Evolutionary conservation across 2,797 vertebrate species (phyloP).

Genomic region (Hydrophis major): DNA sequence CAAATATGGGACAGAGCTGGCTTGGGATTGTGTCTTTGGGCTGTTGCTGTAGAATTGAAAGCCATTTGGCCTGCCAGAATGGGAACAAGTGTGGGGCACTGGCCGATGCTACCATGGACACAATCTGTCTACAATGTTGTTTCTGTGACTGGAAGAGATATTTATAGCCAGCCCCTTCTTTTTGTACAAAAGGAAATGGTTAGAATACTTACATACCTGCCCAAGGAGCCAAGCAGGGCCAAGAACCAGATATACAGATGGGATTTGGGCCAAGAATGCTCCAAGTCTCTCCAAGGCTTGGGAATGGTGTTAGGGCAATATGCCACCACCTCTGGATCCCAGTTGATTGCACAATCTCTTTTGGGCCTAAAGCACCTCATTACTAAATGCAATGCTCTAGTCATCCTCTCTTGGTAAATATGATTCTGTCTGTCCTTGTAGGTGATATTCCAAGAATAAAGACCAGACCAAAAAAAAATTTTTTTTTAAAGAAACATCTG

Average conservation of each 20-base stretch:
- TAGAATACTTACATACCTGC: slow-evolving; percentile 68
- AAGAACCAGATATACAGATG: neutral
- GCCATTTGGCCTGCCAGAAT: neutral
- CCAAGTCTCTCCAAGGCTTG: neutral
- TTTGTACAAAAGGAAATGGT: slow-evolving; percentile 63
- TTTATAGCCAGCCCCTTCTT: slow-evolving; percentile 59
- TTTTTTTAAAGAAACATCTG: neutral
- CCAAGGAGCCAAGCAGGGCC: slow-evolving; percentile 36
- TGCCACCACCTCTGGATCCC: neutral
- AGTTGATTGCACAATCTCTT: neutral
- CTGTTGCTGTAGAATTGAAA: neutral
- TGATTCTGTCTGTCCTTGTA: neutral
- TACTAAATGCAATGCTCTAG: neutral
- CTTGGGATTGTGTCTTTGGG: neutral
- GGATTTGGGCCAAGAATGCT: neutral
- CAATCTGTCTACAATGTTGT: slow-evolving; percentile 67
- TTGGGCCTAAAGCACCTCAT: neutral
- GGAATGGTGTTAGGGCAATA: neutral
- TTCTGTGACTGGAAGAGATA: slow-evolving; percentile 52
- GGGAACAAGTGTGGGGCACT: slow-evolving; percentile 17
- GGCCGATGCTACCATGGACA: slow-evolving; percentile 52
- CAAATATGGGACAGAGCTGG: neutral
- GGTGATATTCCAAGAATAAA: neutral
- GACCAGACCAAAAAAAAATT: neutral
- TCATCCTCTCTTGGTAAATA: neutral